Base-by-base conservation (phyloP, 2,797 vertebrate genomes). In the Pelodytes ibericus region DNA sequence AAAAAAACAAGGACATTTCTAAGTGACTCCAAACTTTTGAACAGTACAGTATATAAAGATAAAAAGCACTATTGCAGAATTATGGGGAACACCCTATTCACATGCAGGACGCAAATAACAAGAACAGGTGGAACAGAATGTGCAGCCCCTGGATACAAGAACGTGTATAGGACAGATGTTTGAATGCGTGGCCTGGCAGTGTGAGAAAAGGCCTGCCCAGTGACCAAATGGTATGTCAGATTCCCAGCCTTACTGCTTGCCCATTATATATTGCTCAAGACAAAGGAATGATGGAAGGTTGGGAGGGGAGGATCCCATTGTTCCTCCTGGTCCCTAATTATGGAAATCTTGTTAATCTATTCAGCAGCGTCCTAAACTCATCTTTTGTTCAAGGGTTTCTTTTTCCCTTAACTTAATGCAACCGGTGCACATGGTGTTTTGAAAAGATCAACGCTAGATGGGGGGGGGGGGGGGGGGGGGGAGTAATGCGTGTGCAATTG, bases 321-420 rank as follows among this genome's bases (percentile, higher is more conserved):
- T 98, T 91, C 91, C 82, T 76, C 74, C 82, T 84, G 82, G 89
- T 92, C 90, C 92, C 94, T 93, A 96, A 96, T 92, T 94, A 95
- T 95, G 95, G 96, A 98, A 96, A 99, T 96, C 95, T 94, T 94
- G 95, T 98, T 96, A 97, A 98, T 97, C 96, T 96, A 96, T 96
- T 96, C 95, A 94, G 91, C 87, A 84, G 92, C 87, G 84, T 88
- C 87, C 87, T 87, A 85, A 87, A 88, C 86, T 83, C 88, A 73
- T 85, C 87, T 87, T 91, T 89, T 90, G 86, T 90, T 81, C 57
- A n/a, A 18, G 75, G 78, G 79, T 85, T 82, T 65, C 86, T 81
- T 69, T 53, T 53, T 49, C 56, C 39, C 77, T 73, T 68, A 79
- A 79, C 56, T 31, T 29, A 59, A 29, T 75, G 79, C 70, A 73